These are phyloP conservation scores for Mustelus asterias DNA, from an alignment of 2,113 vertebrate species.

Conservation along the genomic window DNA sequence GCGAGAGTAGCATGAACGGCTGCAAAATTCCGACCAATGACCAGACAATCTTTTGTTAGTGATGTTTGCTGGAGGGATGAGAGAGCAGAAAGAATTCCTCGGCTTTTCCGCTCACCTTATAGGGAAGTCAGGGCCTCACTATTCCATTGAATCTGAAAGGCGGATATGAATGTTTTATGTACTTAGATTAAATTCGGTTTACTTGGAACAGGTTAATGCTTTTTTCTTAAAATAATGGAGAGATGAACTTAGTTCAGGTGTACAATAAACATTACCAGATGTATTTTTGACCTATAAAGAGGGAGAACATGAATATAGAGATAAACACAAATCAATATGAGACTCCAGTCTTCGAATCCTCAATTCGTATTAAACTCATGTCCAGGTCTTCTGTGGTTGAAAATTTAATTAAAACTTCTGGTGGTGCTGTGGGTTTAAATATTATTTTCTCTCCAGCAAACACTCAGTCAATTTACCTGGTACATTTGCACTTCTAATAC, in stretches of 20 bases:
- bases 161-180: not conserved
- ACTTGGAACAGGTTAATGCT: not conserved
- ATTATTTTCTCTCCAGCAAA: slow-evolving; percentile 1
- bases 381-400: not conserved
- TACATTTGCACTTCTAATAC: not conserved
- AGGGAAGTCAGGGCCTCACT: not conserved
- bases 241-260: not conserved
- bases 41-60: not conserved
- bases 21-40: not conserved
- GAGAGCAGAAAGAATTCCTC: not conserved
- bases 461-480: not conserved
- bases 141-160: not conserved
- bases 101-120: not conserved
- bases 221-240: not conserved
- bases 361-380: not conserved
- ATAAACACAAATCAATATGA: not conserved
- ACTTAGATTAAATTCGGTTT: not conserved
- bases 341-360: not conserved
- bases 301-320: not conserved
- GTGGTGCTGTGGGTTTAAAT: not conserved
- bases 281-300: not conserved
- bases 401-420: not conserved
- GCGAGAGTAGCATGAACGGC: no score
- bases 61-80: not conserved
- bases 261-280: not conserved